Conservation (phyloP, 2,888 invertebrate genomes). For the Volucella inflata region DNA sequence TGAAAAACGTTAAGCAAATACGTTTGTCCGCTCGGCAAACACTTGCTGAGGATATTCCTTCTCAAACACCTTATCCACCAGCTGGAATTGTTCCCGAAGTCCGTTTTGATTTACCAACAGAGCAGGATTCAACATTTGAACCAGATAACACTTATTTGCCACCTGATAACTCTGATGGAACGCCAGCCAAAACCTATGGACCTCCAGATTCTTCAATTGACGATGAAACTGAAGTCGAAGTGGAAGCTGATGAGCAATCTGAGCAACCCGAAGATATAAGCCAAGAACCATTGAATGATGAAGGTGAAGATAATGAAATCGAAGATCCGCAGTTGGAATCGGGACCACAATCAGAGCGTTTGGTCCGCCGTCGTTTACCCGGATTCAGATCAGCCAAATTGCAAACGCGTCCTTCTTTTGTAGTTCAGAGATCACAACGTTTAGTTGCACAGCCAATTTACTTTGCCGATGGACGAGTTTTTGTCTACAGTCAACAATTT, state of each 20-base stretch:
- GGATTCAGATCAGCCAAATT: conserved; percentile 36
- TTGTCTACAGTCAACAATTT: conserved; percentile 58
- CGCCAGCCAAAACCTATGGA: conserved; percentile 78
- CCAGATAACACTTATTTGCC: conserved; percentile 79
- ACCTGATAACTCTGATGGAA: conserved; percentile 75
- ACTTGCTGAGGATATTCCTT: conserved; percentile 43
- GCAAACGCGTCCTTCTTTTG: conserved; percentile 29
- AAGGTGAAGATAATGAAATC: conserved; percentile 57
- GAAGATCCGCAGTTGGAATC: conserved; percentile 4
- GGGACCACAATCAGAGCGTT: conserved; percentile 36
- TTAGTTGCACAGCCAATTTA: conserved; percentile 42
- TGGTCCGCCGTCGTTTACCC: conserved; percentile 34
- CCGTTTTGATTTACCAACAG: conserved; percentile 80
- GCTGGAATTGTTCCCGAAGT: conserved; percentile 80
- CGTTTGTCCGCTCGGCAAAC: conserved; percentile 48
- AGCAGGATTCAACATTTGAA: conserved; percentile 76
- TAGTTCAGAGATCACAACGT: conserved; percentile 13
- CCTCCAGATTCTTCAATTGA: conserved; percentile 76
- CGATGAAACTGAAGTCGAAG: conserved; percentile 15
- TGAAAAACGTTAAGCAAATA: conserved; percentile 39
- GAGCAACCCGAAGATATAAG: conserved; percentile 24
- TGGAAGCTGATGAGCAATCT: conserved; percentile 37
- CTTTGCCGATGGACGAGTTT: conserved; percentile 59
- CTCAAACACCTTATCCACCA: conserved; percentile 80
- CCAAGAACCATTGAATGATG: conserved; percentile 45